Evolutionary conservation across 2,113 vertebrate genomes (phyloP).

Genomic region (Ceuthmochares aereus): DNA sequence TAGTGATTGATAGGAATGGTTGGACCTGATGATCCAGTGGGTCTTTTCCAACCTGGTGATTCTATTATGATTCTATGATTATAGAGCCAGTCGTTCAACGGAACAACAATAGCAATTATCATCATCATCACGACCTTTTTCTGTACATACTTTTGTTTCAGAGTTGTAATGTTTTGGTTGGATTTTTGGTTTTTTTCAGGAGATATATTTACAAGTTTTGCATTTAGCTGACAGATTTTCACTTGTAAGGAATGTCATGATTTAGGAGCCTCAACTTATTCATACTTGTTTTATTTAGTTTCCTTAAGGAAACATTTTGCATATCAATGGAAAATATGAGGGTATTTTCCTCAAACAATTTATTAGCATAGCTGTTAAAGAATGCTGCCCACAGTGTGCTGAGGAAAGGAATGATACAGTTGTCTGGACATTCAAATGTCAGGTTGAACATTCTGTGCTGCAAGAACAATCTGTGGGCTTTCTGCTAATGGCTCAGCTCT

Average conservation of each 20-base stretch:
- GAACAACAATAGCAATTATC: neutral
- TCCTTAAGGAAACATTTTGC: constrained; percentile 22
- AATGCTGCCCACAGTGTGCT: neutral
- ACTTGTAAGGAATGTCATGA: neutral
- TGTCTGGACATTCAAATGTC: neutral
- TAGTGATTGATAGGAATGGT: too few relatives aligned
- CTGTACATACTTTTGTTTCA: neutral
- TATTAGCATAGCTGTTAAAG: neutral
- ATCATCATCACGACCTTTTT: neutral
- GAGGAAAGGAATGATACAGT: neutral
- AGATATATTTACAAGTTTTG: neutral
- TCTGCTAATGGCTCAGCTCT: neutral
- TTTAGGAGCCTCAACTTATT: constrained; percentile 7
- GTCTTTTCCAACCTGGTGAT: too few relatives aligned
- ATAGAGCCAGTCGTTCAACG: neutral
- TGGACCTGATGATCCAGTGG: too few relatives aligned
- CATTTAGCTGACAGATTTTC: constrained; percentile 9
- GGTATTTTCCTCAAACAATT: neutral
- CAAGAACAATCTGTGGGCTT: constrained; percentile 19
- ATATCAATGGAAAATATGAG: neutral
- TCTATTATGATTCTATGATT: too few relatives aligned
- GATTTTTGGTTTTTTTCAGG: neutral
- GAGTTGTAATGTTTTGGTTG: neutral
- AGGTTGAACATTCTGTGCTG: neutral
- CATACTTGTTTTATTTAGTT: constrained; percentile 32